Conservation (phyloP, 2,113 vertebrate species). For the Oenanthe melanoleuca region DNA sequence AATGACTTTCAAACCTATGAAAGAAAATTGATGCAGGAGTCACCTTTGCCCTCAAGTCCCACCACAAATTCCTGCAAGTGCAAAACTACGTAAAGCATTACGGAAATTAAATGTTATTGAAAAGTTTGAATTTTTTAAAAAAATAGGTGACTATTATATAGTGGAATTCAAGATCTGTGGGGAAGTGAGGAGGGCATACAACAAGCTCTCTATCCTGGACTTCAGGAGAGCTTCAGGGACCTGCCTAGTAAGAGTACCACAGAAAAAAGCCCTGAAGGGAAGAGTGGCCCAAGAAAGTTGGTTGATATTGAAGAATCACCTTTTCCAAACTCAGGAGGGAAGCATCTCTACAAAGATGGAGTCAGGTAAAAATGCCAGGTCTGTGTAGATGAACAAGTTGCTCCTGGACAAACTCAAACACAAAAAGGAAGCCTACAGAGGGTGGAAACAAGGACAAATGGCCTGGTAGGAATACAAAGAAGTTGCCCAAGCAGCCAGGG, state of each 20-base stretch:
- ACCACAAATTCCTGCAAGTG: background rate
- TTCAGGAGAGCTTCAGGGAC: background rate
- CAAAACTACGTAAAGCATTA: background rate
- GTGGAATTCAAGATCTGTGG: background rate
- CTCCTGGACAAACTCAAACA: background rate
- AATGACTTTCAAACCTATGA: background rate
- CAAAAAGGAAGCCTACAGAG: background rate
- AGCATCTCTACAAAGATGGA: background rate
- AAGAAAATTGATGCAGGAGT: background rate
- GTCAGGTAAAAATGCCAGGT: background rate
- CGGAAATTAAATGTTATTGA: background rate
- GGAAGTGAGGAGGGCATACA: background rate
- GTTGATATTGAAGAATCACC: background rate
- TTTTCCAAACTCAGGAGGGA: background rate
- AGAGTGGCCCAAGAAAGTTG: background rate
- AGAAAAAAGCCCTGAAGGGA: background rate
- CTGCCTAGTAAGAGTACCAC: background rate
- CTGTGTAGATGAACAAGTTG: background rate
- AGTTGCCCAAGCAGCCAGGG: background rate
- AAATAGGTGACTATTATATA: background rate
- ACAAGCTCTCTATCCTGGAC: background rate
- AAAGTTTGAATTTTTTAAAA: background rate
- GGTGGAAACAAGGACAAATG: background rate
- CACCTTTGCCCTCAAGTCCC: background rate
- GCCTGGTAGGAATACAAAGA: background rate